Percentiles rank a stretch among this genome's conserved stretches.
These are phyloP conservation scores for Heteractis magnifica DNA, from an alignment of 92 coral and sea anemone species.

Conservation along the genomic window DNA sequence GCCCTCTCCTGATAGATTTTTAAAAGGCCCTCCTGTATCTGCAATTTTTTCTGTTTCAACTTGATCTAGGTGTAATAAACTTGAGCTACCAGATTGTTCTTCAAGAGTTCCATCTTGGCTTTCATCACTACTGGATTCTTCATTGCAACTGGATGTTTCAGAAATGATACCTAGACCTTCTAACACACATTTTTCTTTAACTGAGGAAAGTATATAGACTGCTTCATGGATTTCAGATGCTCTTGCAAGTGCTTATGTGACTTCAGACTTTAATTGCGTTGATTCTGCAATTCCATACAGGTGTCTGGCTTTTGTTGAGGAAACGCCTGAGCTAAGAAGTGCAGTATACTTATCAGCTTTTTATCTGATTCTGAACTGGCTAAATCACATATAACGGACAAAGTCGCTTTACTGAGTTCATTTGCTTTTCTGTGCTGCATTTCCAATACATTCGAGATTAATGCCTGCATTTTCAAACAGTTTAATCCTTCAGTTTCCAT, in stretches of 20 bases:
- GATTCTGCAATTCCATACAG: slow-evolving; percentile 38
- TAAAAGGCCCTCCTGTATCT: too few species aligned
- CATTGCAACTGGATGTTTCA: background rate
- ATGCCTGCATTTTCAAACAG: slow-evolving; percentile 20
- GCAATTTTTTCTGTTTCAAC: too few species aligned
- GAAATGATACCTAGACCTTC: slow-evolving; percentile 2
- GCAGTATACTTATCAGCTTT: slow-evolving; percentile 34
- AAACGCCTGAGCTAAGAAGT: slow-evolving; percentile 14
- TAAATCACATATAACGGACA: slow-evolving; percentile 26
- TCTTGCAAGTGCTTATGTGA: slow-evolving; percentile 25
- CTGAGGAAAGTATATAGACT: slow-evolving; percentile 9
- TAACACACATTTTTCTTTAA: slow-evolving; percentile 10
- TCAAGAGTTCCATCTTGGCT: too few species aligned
- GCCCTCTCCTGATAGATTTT: too few species aligned
- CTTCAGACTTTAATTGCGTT: slow-evolving; percentile 25
- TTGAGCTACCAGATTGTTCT: too few species aligned
- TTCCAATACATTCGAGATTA: slow-evolving; percentile 8
- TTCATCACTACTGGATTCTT: background rate
- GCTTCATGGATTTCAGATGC: slow-evolving; percentile 24
- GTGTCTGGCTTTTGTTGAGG: slow-evolving; percentile 25
- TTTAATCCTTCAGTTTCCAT: slow-evolving; percentile 20
- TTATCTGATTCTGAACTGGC: slow-evolving; percentile 39
- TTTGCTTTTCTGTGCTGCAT: background rate
- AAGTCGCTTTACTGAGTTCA: slow-evolving; percentile 22
- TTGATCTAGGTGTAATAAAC: too few species aligned